Percentiles rank a stretch among this genome's conserved stretches.
These are phyloP conservation scores for Zootoca vivipara DNA, from an alignment of 2,113 vertebrate species.

Conservation along the genomic window DNA sequence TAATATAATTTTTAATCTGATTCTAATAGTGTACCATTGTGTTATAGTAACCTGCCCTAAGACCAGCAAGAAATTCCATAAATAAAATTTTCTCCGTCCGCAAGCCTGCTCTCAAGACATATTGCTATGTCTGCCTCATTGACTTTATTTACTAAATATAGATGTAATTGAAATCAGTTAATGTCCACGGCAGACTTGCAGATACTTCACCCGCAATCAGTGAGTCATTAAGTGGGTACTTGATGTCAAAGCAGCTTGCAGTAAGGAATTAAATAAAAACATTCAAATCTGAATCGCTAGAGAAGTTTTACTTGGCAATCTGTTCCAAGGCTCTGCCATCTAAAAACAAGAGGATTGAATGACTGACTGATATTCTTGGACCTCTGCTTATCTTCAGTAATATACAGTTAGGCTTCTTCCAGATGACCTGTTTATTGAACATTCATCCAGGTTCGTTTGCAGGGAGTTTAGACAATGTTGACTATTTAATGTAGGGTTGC, in stretches of 20 bases:
- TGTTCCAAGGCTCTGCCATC: neutral
- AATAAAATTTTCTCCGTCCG: neutral
- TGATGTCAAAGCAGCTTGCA: neutral
- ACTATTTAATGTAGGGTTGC: no score
- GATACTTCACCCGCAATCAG: neutral
- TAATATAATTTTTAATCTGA: no score
- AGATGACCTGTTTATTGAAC: no score
- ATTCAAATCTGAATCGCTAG: neutral
- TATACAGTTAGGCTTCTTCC: no score
- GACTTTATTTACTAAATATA: neutral
- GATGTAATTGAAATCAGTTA: neutral
- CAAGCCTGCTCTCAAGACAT: neutral
- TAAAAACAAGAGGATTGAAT: neutral
- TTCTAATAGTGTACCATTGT: no score
- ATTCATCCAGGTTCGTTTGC: no score
- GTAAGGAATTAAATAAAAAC: neutral
- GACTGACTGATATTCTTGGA: neutral
- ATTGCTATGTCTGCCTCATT: neutral
- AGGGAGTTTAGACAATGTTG: no score
- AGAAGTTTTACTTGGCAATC: neutral
- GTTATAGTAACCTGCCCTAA: no score
- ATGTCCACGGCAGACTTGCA: neutral
- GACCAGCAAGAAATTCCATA: no score
- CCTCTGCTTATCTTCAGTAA: neutral
- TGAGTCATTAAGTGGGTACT: neutral